Base-by-base conservation (phyloP, 2,888 invertebrate genomes). In the Sinopyrophorus schimmeli region DNA sequence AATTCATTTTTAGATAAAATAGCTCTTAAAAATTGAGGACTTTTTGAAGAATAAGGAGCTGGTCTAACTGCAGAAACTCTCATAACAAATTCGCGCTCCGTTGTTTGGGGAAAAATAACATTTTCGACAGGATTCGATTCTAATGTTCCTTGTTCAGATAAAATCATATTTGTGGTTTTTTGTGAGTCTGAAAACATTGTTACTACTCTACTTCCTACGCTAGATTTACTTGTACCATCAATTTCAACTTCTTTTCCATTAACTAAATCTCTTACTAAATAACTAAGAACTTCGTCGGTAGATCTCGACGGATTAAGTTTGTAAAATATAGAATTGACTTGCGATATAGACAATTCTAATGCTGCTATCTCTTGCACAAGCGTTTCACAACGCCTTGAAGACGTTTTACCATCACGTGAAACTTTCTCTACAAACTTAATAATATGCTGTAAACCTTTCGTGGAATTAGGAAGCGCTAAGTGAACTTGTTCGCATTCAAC, bases 21-120 rank as follows among this genome's bases (percentile, higher is more conserved):
- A 7, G 85, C 87, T 56, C 86, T 81, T 71, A 88, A 76, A 59
- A 85, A 76, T 62, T 87, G 87, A 1, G 86, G 83, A 37, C 80
- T 76, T 26, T 76, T 73, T 5, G 77, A 74, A 0, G 85, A 84
- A 57, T 79, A 78, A 0, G 78, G 74, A 6, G 81, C 77, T 2
- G 86, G 86, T 41, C 82, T 72, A 1, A 80, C 76, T 11, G 80
- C 78, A 27, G 75, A 66, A 2, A 80, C 77, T 15, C 84, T 75
- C 57, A 87, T 71, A 51, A 87, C 81, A 64, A 83, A 86, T 70
- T 87, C 86, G 54, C 80, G 77, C 49, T 77, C 78, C n/a, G 70
- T 69, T 0, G 84, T 78, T 42, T 73, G 67, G 0, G 83, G 81
- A 61, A 82, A 81, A 30, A 70, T 71, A 26, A 71, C 51, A 23